Evolutionary conservation across 2,113 vertebrate genomes (phyloP), one percentile per base, ranked within the genome.

Genomic region (Chroicocephalus ridibundus): DNA sequence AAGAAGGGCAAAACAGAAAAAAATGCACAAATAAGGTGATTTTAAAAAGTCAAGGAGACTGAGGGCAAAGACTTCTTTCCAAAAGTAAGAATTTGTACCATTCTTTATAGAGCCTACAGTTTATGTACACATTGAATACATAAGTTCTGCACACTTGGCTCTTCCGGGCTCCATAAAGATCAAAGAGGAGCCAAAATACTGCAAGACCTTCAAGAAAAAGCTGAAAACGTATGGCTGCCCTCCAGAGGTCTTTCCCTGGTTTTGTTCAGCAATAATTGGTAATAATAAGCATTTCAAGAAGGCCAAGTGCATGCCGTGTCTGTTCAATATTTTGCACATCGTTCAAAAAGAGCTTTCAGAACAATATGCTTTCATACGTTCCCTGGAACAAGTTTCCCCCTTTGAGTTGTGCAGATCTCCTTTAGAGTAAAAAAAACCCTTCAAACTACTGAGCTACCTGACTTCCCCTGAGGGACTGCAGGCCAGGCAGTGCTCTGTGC

Each of bases 391-490:
- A 40, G 19, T 71, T 86, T 82, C 6, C 5, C 1, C 5, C 15
- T 82, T 49, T 15, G 18, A 27, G 16, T 57, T 65, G n/a, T 36
- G 10, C 31, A 57, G 4, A 27, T 34, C 12, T 82, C 10, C 38
- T 80, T 44, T 52, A 64, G 16, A 55, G 12, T 5, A 13, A 36
- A 82, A 82, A 78, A 86, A 75, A 22, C 0, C 7, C 32, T 82
- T 60, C 40, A 57, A 61, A 44, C 3, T 70, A 14, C 62, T 65
- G 31, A 80, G 24, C 9, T 76, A 29, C 38, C 42, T 49, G 62
- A 20, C 13, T 20, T 76, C 10, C 17, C 12, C 6, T 2, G 11
- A 42, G 31, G 21, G 17, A 75, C 4, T 5, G 6, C 0, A 0
- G 13, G 20, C 12, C 8, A 0, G 5, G 13, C 7, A 38, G 27